phyloP scores from a whole-genome alignment of 1,140 invertebrate genomes.

The Lasioglossum albipes region DNA sequence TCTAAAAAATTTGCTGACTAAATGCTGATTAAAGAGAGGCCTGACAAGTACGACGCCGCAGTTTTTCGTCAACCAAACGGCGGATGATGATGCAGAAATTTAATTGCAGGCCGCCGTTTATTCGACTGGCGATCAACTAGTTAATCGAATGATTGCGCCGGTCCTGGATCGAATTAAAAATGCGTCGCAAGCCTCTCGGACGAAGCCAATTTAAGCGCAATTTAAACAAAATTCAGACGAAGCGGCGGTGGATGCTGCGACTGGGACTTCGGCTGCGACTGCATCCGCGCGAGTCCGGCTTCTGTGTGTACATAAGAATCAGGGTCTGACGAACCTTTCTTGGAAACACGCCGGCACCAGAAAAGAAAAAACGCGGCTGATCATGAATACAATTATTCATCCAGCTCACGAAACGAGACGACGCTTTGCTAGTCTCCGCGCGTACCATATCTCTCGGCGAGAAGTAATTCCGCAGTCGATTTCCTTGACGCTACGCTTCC shows the following conservation, averaged over 20 bases:
- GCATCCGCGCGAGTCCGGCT: neutral
- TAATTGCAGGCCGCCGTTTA: neutral
- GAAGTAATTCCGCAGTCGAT: slow-evolving; percentile 2
- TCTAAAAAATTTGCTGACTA: too few species aligned
- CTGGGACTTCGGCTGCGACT: too few species aligned
- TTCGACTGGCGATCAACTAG: neutral
- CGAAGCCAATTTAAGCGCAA: too few species aligned
- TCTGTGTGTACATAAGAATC: neutral
- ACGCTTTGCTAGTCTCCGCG: neutral
- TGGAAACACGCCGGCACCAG: neutral
- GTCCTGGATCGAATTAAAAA: neutral
- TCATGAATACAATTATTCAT: slow-evolving; percentile 7
- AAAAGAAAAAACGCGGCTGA: neutral
- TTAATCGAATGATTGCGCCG: slow-evolving; percentile 10
- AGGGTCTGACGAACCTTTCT: neutral
- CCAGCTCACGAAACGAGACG: neutral
- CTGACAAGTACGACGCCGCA: too few species aligned
- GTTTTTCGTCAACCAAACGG: too few species aligned
- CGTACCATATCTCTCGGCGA: neutral
- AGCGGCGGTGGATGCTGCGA: too few species aligned
- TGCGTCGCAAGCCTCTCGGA: neutral
- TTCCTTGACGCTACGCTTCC: slow-evolving; percentile 20
- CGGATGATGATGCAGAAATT: too few species aligned
- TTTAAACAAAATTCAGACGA: neutral
- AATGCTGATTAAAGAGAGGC: too few species aligned